phyloP scores from a whole-genome alignment of 2,113 vertebrate genomes.

The Chionis minor region DNA sequence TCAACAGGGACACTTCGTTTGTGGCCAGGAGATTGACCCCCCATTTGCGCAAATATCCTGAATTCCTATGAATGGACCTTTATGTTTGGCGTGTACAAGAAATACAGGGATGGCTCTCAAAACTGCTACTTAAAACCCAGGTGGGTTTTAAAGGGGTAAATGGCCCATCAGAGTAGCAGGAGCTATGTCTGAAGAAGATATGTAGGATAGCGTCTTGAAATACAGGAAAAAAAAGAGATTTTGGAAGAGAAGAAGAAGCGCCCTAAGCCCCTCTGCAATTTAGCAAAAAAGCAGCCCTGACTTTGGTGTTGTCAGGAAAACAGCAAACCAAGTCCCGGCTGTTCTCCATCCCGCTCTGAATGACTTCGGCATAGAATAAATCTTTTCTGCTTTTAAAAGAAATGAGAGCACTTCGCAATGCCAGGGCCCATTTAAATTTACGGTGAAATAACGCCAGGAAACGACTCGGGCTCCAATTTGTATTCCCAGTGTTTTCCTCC shows the following conservation, averaged over 20 bases:
- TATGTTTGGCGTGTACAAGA: background rate
- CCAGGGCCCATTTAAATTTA: background rate
- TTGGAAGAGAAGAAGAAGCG: background rate
- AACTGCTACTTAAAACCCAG: background rate
- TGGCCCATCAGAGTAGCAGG: background rate
- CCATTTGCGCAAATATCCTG: background rate
- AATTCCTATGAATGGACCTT: background rate
- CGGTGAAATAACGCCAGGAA: background rate
- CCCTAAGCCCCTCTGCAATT: background rate
- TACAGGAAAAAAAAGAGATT: background rate
- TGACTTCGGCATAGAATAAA: background rate
- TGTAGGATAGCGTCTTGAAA: background rate
- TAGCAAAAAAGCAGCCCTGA: background rate
- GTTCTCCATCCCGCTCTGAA: background rate
- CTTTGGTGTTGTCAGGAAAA: background rate
- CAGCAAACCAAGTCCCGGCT: background rate
- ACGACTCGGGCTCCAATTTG: background rate
- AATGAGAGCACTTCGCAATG: background rate
- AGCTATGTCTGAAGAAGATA: background rate
- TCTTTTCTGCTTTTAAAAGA: constrained; percentile 31
- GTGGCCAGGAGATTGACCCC: background rate
- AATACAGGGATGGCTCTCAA: background rate
- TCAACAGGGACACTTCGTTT: background rate
- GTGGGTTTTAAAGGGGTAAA: background rate
- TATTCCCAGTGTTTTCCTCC: background rate